Evolutionary conservation across 2,888 invertebrate species (phyloP).

Genomic region (Spodoptera exigua): DNA sequence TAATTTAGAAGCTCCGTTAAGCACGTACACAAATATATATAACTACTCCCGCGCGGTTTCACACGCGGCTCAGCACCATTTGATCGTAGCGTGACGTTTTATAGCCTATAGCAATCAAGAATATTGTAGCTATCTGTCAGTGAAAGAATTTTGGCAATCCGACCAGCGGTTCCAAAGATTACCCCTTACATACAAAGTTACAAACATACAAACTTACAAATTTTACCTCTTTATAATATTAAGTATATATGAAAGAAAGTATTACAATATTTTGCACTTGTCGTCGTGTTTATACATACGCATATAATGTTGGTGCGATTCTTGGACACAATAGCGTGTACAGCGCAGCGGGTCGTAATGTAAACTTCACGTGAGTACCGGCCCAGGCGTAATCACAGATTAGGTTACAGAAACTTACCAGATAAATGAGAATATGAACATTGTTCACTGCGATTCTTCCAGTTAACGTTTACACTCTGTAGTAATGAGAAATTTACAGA

Average conservation of each 20-base stretch:
- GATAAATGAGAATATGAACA: constrained; percentile 67
- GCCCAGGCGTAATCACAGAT: constrained; percentile 67
- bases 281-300: constrained; percentile 38
- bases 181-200: no score
- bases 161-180: no score
- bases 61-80: no score
- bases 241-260: constrained; percentile 7
- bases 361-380: constrained; percentile 71
- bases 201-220: no score
- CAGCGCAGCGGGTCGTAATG: constrained; percentile 63
- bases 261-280: constrained; percentile 15
- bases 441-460: constrained; percentile 56
- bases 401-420: constrained; percentile 73
- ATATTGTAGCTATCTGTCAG: no score
- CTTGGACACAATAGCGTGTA: constrained; percentile 56
- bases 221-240: no score
- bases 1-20: no score
- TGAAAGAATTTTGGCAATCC: no score
- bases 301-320: constrained; percentile 42
- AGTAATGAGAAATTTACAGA: constrained; percentile 30
- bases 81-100: no score
- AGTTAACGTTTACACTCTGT: constrained; percentile 37
- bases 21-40: no score
- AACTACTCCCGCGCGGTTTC: not conserved
- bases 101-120: no score